These are phyloP conservation scores for Campopleginae sp. DNA, from an alignment of 2,888 invertebrate species.

Conservation along the genomic window DNA sequence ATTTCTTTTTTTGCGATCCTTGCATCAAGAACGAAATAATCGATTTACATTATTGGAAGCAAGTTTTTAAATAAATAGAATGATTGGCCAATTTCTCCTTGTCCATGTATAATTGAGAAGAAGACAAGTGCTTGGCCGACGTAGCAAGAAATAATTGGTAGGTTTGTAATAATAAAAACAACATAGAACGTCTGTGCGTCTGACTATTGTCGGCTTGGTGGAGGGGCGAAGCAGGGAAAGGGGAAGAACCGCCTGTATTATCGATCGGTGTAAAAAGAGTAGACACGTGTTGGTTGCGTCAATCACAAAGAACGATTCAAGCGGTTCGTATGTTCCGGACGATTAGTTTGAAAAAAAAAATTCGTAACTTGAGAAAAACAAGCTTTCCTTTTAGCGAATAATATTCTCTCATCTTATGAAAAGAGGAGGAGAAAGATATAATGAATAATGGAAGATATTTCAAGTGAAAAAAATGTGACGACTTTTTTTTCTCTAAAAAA, in stretches of 20 bases:
- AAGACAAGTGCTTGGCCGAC: neutral
- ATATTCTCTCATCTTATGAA: neutral
- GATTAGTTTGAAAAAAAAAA: neutral
- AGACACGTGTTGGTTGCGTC: conserved; percentile 52
- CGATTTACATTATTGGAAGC: neutral
- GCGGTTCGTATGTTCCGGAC: conserved; percentile 40
- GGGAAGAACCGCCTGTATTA: conserved; percentile 49
- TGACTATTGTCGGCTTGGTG: neutral
- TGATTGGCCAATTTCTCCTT: neutral
- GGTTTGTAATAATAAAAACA: neutral
- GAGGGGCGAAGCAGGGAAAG: neutral
- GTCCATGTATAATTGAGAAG: neutral
- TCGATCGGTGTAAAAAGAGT: conserved; percentile 50
- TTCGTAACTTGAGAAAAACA: neutral
- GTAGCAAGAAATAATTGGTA: neutral
- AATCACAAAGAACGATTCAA: conserved; percentile 21
- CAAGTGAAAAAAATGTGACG: neutral
- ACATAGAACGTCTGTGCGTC: neutral
- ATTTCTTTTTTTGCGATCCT: neutral
- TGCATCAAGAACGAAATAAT: neutral
- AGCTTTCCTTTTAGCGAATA: neutral
- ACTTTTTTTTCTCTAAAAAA: neutral
- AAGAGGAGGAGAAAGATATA: too few species aligned
- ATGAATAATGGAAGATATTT: neutral
- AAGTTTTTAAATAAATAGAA: neutral